Conservation (phyloP, 2,797 vertebrate genomes). For the Enteromius mattozi region DNA sequence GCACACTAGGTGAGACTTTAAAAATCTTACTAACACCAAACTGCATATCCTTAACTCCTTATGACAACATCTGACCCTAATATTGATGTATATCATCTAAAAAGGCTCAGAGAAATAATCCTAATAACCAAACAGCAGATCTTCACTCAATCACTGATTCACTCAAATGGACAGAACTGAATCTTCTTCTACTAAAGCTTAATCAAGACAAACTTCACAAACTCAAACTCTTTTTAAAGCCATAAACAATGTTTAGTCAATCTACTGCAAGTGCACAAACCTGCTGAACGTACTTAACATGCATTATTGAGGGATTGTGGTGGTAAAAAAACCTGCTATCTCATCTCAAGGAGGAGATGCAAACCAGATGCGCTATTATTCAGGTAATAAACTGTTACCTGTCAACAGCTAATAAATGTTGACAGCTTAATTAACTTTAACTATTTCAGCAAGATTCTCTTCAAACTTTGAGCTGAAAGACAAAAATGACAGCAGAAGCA, state of each 20-base stretch:
- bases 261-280: background rate
- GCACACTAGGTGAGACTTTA: background rate
- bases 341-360: background rate
- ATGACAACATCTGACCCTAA: background rate
- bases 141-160: background rate
- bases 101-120: background rate
- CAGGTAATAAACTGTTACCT: background rate
- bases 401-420: background rate
- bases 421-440: background rate
- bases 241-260: slow-evolving; percentile 12
- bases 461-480: background rate
- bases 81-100: background rate
- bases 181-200: background rate
- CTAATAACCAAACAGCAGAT: background rate
- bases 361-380: slow-evolving; percentile 4
- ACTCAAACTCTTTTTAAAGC: background rate
- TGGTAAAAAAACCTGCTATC: background rate
- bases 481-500: background rate
- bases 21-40: background rate
- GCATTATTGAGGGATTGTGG: background rate
- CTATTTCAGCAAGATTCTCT: background rate
- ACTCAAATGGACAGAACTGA: background rate
- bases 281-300: background rate
- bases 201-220: background rate
- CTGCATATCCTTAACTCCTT: background rate